Evolutionary conservation across 30 jellyfish, hydroid and myxozoan genomes (phyloP).

Genomic region (Clytia hemisphaerica): DNA sequence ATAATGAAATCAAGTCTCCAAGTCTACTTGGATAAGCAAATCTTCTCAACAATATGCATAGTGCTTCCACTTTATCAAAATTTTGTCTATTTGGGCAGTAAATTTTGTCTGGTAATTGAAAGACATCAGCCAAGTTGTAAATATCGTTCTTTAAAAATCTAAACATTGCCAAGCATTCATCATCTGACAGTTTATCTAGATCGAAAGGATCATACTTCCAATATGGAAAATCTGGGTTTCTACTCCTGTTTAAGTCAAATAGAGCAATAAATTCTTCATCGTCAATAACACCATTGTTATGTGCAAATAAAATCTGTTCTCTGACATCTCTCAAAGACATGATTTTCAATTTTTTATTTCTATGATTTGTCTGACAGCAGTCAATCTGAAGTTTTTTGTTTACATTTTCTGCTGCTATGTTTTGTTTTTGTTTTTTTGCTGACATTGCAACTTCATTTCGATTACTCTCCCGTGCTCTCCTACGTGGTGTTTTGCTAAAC

Average conservation of each 20-base stretch:
- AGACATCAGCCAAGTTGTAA: not conserved
- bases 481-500: no score
- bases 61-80: not conserved
- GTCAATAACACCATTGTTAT: conserved; percentile 21
- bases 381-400: no score
- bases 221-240: conserved; percentile 21
- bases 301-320: no score
- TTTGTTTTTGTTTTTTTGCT: no score
- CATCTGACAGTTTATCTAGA: conserved; percentile 22
- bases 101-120: conserved; percentile 26
- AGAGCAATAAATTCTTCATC: conserved; percentile 5
- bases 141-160: conserved; percentile 33
- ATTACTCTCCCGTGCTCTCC: no score
- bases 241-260: not conserved
- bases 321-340: no score
- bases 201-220: conserved; percentile 21
- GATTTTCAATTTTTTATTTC: no score
- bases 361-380: no score
- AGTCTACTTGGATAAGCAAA: not conserved
- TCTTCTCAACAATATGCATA: not conserved
- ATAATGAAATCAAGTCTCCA: not conserved
- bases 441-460: no score
- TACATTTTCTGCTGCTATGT: no score
- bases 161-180: conserved; percentile 31
- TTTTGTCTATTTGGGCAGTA: not conserved